Percentiles rank a stretch among this genome's conserved stretches.
These are phyloP conservation scores for Embiotoca jacksoni DNA, from an alignment of 2,113 vertebrate species.

Conservation along the genomic window DNA sequence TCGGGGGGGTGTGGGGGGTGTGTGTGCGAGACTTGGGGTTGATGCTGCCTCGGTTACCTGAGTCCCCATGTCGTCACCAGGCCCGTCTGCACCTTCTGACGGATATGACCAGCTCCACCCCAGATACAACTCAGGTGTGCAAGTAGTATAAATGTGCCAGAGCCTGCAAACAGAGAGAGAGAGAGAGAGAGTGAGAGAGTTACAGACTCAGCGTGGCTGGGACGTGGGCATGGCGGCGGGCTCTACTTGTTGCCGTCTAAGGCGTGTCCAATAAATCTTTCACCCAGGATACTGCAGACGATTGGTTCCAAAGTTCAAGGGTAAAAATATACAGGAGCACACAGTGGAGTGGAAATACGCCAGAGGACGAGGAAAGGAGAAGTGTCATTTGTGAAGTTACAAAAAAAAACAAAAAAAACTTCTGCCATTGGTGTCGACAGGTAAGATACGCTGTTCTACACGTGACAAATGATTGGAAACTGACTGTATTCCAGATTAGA, in stretches of 20 bases:
- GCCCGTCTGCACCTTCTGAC: conserved; percentile 85
- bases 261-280: conserved; percentile 84
- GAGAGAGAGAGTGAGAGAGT: neutral
- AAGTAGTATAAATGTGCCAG: conserved; percentile 85
- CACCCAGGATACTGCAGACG: conserved; percentile 74
- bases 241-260: conserved; percentile 52
- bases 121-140: conserved; percentile 85
- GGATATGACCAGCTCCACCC: conserved; percentile 78
- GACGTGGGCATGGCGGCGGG: conserved; percentile 31
- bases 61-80: conserved; percentile 86
- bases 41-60: conserved; percentile 68
- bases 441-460: conserved; percentile 60
- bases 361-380: conserved; percentile 41
- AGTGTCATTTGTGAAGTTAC: conserved; percentile 34
- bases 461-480: neutral
- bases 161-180: conserved; percentile 71
- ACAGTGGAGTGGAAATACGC: conserved; percentile 31
- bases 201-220: neutral
- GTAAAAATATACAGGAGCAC: conserved; percentile 63
- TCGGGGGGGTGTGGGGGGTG: neutral
- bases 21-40: neutral
- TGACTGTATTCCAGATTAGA: neutral
- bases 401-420: conserved; percentile 18
- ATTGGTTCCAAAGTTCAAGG: conserved; percentile 87
- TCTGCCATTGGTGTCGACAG: conserved; percentile 34